Base-by-base conservation (phyloP, 2,113 vertebrate species). In the Drymodes brunneopygia region DNA sequence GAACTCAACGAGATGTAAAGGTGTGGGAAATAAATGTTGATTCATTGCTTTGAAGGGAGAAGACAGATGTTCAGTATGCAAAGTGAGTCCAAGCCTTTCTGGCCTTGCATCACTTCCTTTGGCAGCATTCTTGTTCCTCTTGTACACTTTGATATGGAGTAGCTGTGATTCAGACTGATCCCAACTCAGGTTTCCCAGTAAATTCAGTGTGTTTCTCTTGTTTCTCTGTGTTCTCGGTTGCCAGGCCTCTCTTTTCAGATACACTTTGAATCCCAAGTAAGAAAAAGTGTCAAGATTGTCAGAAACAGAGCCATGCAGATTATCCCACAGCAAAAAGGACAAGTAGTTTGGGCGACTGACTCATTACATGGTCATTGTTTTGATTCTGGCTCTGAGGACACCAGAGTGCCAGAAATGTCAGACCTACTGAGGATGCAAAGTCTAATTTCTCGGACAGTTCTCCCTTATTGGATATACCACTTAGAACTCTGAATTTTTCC, bases 81-180 rank as follows among this genome's bases (percentile, higher is more conserved):
- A 93, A 92, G 35, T 42, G 15, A 80, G 40, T 61, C 28, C 15
- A 25, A 83, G 53, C 8, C 15, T 54, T 81, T 81, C 48, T 44
- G 31, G 69, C 65, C 56, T 95, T 82, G 40, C 36, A 56, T 28
- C 31, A 28, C 53, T 89, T 97, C 78, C 44, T 79, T 79, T 87
- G 90, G 78, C 87, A 93, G 33, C 10, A 11, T 47, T 71, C 15
- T 84, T 66, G 3, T 28, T 89, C 81, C 21, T 74, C 57, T 78
- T 78, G 9, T 64, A 56, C 24, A 36, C 22, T 33, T 86, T 62
- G 28, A 45, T 58, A 44, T 9, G 57, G 48, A 67, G 15, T 56
- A 64, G 35, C 29, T 56, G 54, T 78, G 56, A 70, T 62, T 81
- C 45, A 86, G 22, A 35, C 6, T 33, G 38, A 79, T 75, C 82